Evolutionary conservation across 2,113 vertebrate species (phyloP), one percentile per base, ranked within the genome.

Genomic region (Mus spicilegus): DNA sequence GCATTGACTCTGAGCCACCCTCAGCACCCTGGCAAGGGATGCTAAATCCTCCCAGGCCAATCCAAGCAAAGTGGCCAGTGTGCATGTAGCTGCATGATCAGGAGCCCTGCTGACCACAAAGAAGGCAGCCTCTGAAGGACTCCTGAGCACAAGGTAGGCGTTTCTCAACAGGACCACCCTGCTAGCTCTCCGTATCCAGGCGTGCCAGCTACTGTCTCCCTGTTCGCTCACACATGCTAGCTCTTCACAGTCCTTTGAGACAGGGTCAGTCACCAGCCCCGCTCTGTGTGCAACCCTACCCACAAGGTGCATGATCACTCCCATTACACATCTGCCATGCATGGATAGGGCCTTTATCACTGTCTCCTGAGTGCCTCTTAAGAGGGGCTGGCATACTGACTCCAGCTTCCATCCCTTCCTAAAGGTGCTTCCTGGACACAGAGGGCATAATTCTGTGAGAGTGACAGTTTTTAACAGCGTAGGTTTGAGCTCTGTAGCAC

Each of bases 381-480:
- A 30, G 36, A 77, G 24, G 30, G n/a, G 14, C 51, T 22, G 33
- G 24, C 4, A 49, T 20, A 1, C 11, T 0, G 28, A 54, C 20
- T n/a, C 9, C 0, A 11, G 75, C 65, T 49, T 49, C 72, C 33
- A 4, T 22, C 54, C 36, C 73, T 49, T 16, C 46, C 56, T 14
- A 14, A 11, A 33, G 24, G 49, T 1, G 11, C 65, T 28, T 16
- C 22, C 30, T 30, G 4, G 77, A 17, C 20, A 17, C 16, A 5
- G 54, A 46, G 28, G 33, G 4, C 2, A 30, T 80, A 5, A 42
- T 49, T 46, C 13, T 2, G 51, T 20, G 54, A 3, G 70, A 63
- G 61, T 17, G 28, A 3, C 9, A 4, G 28, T 26, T 36, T 1
- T 0, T n/a, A 22, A 8, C 0, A n/a, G 70, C 2, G 3, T 0